Base-by-base conservation (phyloP, 2,888 invertebrate species). In the Leistus spinibarbis region DNA sequence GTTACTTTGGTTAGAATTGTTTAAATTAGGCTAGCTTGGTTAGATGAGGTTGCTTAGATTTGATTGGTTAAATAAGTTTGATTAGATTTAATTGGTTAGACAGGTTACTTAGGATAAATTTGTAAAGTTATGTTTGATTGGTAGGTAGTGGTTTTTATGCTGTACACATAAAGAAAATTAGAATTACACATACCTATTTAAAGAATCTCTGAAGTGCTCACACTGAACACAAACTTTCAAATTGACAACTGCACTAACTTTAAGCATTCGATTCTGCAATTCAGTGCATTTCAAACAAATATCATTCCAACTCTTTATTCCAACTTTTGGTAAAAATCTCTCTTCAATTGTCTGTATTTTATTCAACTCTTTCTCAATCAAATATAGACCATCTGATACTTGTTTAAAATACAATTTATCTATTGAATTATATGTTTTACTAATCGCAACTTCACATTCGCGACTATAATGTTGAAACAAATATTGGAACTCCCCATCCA, bases 401-500 rank as follows among this genome's bases (percentile, higher is more conserved):
- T 78, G 76, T 23, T 78, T 74, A 64, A 80, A 74, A 76, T 78
- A 77, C 72, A 77, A 76, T 76, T 77, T 77, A 60, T 76, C 76
- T 76, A 69, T 40, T 7, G 57, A 19, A 2, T 54, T 9, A 1
- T 40, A 16, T n/a, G 27, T 40, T 22, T 67, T 27, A 16, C 54
- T 69, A 86, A 88, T 86, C 83, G 88, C 87, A 84, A 88, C 87
- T 81, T 87, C 86, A 86, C 91, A 91, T 85, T 91, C 90, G 83
- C 86, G 88, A 82, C 88, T 88, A 85, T 89, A 90, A 81, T 89
- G 89, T 83, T 89, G 89, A 86, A 90, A 89, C 80, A 92, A 88
- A 85, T 89, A 91, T 80, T 88, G 88, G 85, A 91, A 92, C 86
- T 92, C 91, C 78, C 90, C 90, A 83, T 91, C 90, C 81, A 89